phyloP scores from a whole-genome alignment of 2,113 vertebrate species.

The Illadopsis cleaveri region DNA sequence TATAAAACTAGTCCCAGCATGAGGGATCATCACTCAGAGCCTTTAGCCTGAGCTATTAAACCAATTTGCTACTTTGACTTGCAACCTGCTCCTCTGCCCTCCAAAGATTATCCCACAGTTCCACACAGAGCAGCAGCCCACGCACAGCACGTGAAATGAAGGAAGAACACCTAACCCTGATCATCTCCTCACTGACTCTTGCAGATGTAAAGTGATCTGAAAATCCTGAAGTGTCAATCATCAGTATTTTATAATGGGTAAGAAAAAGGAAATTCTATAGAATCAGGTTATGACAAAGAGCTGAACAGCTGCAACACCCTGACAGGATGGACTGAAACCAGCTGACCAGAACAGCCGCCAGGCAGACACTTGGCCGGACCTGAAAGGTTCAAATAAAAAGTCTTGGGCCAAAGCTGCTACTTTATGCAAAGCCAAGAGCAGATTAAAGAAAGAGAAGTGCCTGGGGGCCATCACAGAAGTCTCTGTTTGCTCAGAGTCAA shows the following conservation, averaged over 20 bases:
- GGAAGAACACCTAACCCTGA: neutral
- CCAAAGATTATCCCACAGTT: neutral
- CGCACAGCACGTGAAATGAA: fast-evolving
- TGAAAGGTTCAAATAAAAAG: neutral
- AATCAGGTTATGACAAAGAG: neutral
- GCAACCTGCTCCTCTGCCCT: neutral
- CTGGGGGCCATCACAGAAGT: neutral
- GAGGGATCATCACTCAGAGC: neutral
- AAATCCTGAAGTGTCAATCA: neutral
- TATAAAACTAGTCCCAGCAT: neutral
- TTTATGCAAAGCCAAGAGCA: neutral
- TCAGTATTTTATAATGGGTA: neutral
- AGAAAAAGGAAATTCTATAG: neutral
- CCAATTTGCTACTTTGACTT: neutral
- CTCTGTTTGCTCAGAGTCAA: neutral
- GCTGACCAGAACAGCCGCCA: neutral
- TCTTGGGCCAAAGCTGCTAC: neutral
- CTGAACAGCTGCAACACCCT: neutral
- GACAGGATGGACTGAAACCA: neutral
- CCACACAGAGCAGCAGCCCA: neutral
- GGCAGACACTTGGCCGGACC: neutral
- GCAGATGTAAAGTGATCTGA: neutral
- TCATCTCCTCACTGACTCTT: neutral
- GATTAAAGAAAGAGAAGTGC: neutral
- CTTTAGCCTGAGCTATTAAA: neutral